Evolutionary conservation across 2,888 invertebrate species (phyloP), one percentile per base, ranked within the genome.

Genomic region (Mamestra brassicae): DNA sequence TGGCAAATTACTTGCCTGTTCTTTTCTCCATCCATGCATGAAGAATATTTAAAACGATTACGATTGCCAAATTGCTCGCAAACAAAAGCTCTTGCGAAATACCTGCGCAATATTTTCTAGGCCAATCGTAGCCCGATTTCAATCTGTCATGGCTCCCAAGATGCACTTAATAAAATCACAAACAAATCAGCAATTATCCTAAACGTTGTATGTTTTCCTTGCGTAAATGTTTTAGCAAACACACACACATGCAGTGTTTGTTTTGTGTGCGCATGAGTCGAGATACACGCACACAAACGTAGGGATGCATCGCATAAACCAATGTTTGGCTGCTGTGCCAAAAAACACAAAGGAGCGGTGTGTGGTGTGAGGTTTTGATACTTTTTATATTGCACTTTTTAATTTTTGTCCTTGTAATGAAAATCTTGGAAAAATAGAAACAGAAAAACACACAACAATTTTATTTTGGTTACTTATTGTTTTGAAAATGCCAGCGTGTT

Each of bases 251-350:
- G 3, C 47, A 74, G 63, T 54, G 62, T 38, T 79, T 84, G 76
- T 77, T 85, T 81, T 82, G 83, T 89, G 87, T 88, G 88, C 86
- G 85, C 89, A 78, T n/a, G 68, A 60, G 66, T 83, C 60, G 89
- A 89, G 89, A 86, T 76, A 85, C 86, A 71, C 89, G 10, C 78
- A 87, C 88, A 88, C 89, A 76, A 75, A 65, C 74, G 72, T 63
- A 76, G 89, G 88, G 93, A 93, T 92, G 94, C 94, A 94, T 93
- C 94, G 90, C 92, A 93, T 95, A 95, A 94, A 95, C 94, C 90
- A 90, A 92, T 93, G 94, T 95, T 95, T 95, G 95, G 96, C 95
- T 76, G 89, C 92, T 74, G 93, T 95, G 96, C 96, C 96, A 96
- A 96, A 96, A 95, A 95, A 93, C 96, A 96, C 96, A 95, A 94